Conservation (phyloP, 92 coral and sea anemone species). For the Meandrina meandrites region DNA sequence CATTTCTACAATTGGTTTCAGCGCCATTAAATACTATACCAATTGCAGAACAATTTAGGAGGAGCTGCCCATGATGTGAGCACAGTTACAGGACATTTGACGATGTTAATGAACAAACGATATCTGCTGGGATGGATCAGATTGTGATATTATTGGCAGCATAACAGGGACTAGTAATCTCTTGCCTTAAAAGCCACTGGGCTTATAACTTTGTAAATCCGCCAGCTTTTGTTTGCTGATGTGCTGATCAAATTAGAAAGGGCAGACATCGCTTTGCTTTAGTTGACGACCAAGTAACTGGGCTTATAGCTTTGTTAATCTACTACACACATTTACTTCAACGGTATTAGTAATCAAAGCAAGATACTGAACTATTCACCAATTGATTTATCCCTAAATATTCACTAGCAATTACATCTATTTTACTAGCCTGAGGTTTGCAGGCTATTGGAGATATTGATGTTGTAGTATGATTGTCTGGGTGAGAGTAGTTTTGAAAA, state of each 20-base stretch:
- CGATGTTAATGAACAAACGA: not conserved
- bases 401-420: not conserved
- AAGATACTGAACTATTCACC: not conserved
- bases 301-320: not conserved
- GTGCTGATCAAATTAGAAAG: not conserved
- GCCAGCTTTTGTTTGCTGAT: not conserved
- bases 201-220: not conserved
- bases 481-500: too few relatives aligned
- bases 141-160: not conserved
- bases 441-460: not conserved
- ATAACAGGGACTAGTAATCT: not conserved
- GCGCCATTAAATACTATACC: too few relatives aligned
- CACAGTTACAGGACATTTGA: too few relatives aligned
- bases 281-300: not conserved
- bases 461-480: too few relatives aligned
- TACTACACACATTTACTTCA: not conserved
- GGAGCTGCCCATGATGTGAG: too few relatives aligned
- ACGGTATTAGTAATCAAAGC: not conserved
- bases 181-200: not conserved
- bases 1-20: too few relatives aligned
- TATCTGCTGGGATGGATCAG: not conserved
- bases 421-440: not conserved
- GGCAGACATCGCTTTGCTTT: not conserved
- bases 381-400: not conserved
- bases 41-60: too few relatives aligned